Percentiles rank a stretch among this genome's conserved stretches.
Evolutionary conservation across 37 sponge, comb jelly and placozoan species (phyloP).

Genomic region (Cliona cf. orientalis): DNA sequence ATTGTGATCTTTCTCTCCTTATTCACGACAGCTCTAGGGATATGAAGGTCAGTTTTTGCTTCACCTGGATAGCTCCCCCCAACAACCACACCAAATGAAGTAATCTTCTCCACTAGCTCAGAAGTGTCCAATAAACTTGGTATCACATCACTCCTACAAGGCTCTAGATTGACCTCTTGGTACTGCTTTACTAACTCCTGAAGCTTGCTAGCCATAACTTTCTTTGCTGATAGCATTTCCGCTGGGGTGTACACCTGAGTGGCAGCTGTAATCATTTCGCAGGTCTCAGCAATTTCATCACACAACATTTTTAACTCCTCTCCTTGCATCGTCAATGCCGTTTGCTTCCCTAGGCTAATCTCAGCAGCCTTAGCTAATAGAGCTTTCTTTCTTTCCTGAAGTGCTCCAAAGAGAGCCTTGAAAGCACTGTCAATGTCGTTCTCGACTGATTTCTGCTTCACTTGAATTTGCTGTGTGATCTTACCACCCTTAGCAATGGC

Average conservation of each 20-base stretch:
- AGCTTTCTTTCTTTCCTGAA: conserved; percentile 1
- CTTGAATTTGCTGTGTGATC: conserved; percentile 7
- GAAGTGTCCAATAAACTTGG: background rate
- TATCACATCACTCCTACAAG: background rate
- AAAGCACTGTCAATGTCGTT: background rate
- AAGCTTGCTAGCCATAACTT: background rate
- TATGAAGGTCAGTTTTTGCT: background rate
- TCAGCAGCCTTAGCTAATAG: conserved; percentile 22
- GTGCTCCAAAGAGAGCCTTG: background rate
- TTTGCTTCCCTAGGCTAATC: background rate
- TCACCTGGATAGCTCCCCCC: conserved; percentile 1
- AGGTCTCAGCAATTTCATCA: background rate
- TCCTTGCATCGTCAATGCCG: background rate
- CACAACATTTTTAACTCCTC: conserved; percentile 17
- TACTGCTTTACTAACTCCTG: background rate
- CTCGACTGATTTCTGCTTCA: conserved; percentile 15
- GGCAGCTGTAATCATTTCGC: background rate
- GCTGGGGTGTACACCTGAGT: conserved; percentile 18
- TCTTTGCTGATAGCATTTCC: conserved; percentile 34
- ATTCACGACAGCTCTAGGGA: background rate
- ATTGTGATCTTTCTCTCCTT: conserved; percentile 8
- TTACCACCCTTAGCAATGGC: conserved; percentile 22
- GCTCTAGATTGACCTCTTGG: background rate
- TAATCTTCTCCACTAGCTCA: background rate
- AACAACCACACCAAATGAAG: background rate